phyloP scores from a whole-genome alignment of 2,797 vertebrate species.

The Rhabdophis nuchalis region DNA sequence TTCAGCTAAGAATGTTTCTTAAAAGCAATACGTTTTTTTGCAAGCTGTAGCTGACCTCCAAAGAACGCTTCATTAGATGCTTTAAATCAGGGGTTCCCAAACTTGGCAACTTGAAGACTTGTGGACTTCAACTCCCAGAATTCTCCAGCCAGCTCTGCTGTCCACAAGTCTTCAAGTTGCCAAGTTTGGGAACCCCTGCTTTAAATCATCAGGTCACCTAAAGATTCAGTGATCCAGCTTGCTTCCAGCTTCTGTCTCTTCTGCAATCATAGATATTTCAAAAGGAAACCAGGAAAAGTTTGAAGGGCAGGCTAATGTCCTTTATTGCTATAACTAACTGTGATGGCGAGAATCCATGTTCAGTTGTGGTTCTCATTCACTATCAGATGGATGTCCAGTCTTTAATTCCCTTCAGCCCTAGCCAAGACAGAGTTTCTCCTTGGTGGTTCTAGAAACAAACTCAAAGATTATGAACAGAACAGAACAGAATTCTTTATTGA shows the following conservation, averaged over 20 bases:
- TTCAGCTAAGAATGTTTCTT: not conserved
- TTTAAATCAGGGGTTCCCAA: not conserved
- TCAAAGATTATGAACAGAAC: not conserved
- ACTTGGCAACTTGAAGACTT: no score
- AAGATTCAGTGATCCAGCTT: not conserved
- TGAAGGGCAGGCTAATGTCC: not conserved
- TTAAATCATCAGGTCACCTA: not conserved
- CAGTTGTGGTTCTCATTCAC: not conserved
- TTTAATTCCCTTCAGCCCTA: not conserved
- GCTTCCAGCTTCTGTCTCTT: not conserved
- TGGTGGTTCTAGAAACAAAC: not conserved
- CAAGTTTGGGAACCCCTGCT: no score
- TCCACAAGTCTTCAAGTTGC: no score
- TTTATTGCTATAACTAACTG: not conserved
- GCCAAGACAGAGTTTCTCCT: not conserved
- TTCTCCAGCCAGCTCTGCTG: no score
- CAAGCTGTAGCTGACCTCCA: not conserved
- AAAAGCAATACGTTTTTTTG: not conserved
- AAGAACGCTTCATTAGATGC: not conserved
- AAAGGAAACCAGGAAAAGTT: not conserved
- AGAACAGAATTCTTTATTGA: not conserved
- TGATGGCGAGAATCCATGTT: not conserved
- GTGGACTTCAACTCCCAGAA: no score
- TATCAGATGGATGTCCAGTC: not conserved
- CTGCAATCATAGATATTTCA: not conserved